Base-by-base conservation (phyloP, 2,888 invertebrate species). In the Aphodius granarius region DNA sequence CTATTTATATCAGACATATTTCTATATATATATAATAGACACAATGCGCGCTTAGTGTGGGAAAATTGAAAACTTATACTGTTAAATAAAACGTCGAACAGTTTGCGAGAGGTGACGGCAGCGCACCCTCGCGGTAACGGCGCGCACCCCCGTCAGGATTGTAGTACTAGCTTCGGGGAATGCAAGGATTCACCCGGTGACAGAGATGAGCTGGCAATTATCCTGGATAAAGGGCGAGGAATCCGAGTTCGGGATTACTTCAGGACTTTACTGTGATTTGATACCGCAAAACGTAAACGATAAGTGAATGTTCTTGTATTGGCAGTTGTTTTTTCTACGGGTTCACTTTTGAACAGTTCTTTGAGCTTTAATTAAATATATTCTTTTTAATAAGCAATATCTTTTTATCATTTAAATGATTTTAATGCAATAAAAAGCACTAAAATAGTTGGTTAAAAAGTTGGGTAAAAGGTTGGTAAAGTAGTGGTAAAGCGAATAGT, bases 191-290 rank as follows among this genome's bases (percentile, higher is more conserved):
- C 22, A 21, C 22, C 19, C 68, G 20, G 68, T 21, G 68, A 68
- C 68, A 68, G 68, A 22, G 68, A 68, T 68, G 68, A 68, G 68
- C 68, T 68, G 21, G 68, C 68, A 68, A 68, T 68, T 68, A 68
- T 68, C 68, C 68, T 22, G 68, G 68, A 68, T 68, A 68, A 68
- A 68, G 16, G 68, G n/a, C 68, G 20, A 68, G 19, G 21, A 22
- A 68, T 19, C 68, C 20, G n/a, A 13, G 43, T 43, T 43, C 43
- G 43, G 13, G 43, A 43, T 9, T 9, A 43, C 2, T 43, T 43
- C 13, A 43, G 0, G 43, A 43, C 43, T 43, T 43, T 43, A 43
- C 43, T 13, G 43, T 43, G 43, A 43, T 43, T 43, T 43, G 43
- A 43, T 43, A 43, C 43, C 43, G 3, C 4, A 13, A 3, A 3